phyloP scores from a whole-genome alignment of 2,888 invertebrate genomes.

The Idaea biselata region DNA sequence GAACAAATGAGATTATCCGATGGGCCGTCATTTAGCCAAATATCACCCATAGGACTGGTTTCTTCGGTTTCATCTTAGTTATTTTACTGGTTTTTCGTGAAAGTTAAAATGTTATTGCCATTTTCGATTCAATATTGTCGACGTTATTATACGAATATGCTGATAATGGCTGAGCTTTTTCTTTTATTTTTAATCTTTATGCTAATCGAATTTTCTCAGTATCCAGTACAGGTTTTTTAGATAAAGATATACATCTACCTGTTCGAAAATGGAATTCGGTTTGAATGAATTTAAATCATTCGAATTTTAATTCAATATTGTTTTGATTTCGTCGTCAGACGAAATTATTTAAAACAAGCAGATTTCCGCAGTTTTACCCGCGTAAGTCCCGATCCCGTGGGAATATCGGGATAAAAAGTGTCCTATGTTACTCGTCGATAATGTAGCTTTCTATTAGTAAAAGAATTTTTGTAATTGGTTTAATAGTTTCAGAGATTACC shows the following conservation, averaged over 20 bases:
- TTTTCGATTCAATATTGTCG: neutral
- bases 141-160: neutral
- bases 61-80: neutral
- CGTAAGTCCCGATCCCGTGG: too few relatives aligned
- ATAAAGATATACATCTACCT: neutral
- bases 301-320: too few relatives aligned
- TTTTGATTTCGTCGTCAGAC: too few relatives aligned
- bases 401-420: too few relatives aligned
- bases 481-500: too few relatives aligned
- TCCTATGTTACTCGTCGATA: too few relatives aligned
- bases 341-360: too few relatives aligned
- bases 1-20: slow-evolving; percentile 14
- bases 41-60: neutral
- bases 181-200: slow-evolving; percentile 5
- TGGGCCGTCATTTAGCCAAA: slow-evolving; percentile 4
- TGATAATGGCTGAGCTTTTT: neutral
- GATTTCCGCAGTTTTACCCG: too few relatives aligned
- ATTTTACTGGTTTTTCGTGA: neutral
- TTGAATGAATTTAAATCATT: too few relatives aligned
- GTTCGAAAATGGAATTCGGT: too few relatives aligned
- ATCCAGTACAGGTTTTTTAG: neutral
- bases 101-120: neutral
- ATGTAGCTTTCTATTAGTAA: too few relatives aligned
- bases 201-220: neutral
- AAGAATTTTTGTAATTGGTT: too few relatives aligned